Percentiles rank a stretch among this genome's conserved stretches.
phyloP scores from a whole-genome alignment of 2,888 invertebrate genomes.

The Graphium colonna region DNA sequence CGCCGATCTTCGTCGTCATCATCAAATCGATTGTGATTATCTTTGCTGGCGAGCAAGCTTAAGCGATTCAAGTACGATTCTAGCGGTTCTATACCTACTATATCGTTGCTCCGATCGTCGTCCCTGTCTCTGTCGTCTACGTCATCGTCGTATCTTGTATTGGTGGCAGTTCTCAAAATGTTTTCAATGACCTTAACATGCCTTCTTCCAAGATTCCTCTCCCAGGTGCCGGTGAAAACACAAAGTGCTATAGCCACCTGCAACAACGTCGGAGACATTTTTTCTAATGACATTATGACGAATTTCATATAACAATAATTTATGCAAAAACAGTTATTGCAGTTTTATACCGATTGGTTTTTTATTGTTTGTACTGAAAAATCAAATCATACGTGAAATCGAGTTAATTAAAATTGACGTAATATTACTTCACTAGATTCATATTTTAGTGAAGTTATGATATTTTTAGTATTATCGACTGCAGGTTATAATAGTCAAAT shows the following conservation, averaged over 20 bases:
- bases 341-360: slow-evolving; percentile 17
- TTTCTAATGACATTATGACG: neutral
- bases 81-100: neutral
- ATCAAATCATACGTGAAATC: slow-evolving; percentile 19
- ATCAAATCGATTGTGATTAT: neutral
- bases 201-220: slow-evolving; percentile 1
- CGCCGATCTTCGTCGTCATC: slow-evolving; percentile 2
- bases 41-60: neutral
- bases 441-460: neutral
- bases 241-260: slow-evolving; percentile 1
- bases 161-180: slow-evolving; percentile 4
- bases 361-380: slow-evolving; percentile 14
- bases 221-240: neutral
- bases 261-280: slow-evolving; percentile 8
- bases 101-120: neutral
- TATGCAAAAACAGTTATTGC: slow-evolving; percentile 16
- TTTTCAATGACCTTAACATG: slow-evolving; percentile 3
- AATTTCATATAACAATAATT: neutral
- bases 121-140: neutral
- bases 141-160: neutral
- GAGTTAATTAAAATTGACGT: slow-evolving; percentile 5
- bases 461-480: too few species aligned
- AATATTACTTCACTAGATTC: neutral
- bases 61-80: slow-evolving; percentile 1
- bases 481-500: too few species aligned